Evolutionary conservation across 2,113 vertebrate species (phyloP).

Genomic region (Serinus canaria): DNA sequence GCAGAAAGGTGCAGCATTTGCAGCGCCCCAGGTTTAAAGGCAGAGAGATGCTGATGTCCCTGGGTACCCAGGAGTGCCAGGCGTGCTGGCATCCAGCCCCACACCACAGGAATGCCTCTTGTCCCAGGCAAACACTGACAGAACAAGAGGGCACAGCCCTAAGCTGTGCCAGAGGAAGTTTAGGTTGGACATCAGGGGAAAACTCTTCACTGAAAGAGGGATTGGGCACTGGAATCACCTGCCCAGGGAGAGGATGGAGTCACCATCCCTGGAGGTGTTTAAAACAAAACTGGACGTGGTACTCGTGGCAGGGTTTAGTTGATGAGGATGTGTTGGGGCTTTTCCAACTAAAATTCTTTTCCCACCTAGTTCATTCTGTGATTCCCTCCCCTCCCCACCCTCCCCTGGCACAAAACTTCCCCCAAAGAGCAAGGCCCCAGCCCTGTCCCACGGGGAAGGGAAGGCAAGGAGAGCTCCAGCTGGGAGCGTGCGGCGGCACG

Average conservation of each 20-base stretch:
- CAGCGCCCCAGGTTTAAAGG: neutral
- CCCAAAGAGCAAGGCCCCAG: accelerated
- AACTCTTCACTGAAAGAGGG: neutral
- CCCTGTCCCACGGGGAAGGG: neutral
- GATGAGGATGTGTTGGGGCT: neutral
- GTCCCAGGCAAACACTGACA: neutral
- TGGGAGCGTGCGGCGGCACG: accelerated
- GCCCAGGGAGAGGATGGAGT: neutral
- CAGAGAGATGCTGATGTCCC: neutral
- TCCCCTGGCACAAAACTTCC: neutral
- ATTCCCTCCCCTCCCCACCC: neutral
- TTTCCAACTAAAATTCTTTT: neutral
- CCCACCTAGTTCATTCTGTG: neutral
- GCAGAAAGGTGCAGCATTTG: neutral
- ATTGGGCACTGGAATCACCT: neutral
- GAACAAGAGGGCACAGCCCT: neutral
- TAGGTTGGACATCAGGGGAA: neutral
- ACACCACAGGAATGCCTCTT: neutral
- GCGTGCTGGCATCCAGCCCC: accelerated
- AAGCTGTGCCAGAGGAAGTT: neutral
- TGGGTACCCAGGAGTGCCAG: neutral
- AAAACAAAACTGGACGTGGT: neutral
- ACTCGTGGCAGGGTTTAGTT: neutral
- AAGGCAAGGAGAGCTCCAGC: neutral
- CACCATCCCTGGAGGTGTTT: neutral